Conservation (phyloP, 2,113 vertebrate genomes). For the Plecotus auritus region DNA sequence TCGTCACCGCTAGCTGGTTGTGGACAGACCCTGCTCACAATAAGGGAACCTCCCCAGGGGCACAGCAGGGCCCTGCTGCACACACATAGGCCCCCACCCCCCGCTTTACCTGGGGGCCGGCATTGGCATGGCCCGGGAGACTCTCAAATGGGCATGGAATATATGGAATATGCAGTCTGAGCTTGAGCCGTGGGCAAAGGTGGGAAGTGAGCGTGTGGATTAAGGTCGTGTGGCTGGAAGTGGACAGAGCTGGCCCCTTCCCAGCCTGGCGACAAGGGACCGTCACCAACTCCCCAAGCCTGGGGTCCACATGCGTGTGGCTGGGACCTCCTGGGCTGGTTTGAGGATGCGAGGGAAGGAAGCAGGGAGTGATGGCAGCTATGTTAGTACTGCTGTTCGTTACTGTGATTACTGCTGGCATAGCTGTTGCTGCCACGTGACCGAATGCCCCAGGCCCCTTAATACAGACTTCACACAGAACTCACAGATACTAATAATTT, state of each 20-base stretch:
- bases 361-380: neutral
- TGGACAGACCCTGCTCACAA: neutral
- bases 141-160: rapidly evolving
- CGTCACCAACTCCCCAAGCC: neutral
- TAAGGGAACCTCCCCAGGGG: neutral
- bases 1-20: neutral
- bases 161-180: neutral
- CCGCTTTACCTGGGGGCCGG: neutral
- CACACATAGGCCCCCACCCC: neutral
- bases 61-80: neutral
- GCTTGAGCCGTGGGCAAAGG: neutral
- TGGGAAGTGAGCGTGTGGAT: neutral
- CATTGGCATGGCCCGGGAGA: too few relatives aligned
- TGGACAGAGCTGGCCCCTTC: neutral
- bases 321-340: neutral
- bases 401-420: rapidly evolving
- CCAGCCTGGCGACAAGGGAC: neutral
- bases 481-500: neutral
- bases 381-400: rapidly evolving
- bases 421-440: neutral
- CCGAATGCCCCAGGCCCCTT: neutral
- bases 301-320: neutral
- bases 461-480: neutral
- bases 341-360: neutral
- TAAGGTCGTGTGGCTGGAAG: neutral